Conservation (phyloP, 2,113 vertebrate species). For the Elaphurus davidianus region DNA sequence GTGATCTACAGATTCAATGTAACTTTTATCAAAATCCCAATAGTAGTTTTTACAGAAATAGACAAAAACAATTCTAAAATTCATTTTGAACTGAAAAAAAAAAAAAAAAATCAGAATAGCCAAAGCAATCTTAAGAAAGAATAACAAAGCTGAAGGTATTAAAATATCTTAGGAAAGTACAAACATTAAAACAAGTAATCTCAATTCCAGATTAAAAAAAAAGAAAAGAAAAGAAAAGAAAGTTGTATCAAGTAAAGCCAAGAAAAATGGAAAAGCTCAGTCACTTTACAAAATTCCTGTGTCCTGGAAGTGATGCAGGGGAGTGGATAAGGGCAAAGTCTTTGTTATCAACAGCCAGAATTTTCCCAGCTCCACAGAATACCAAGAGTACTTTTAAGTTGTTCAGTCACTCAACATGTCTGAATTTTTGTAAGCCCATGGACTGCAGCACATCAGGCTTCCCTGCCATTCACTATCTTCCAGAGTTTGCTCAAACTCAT, state of each 20-base stretch:
- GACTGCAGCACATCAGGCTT: background rate
- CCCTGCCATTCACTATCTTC: background rate
- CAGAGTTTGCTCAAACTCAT: background rate
- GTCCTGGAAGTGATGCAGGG: background rate
- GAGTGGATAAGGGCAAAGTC: background rate
- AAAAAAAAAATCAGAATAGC: background rate
- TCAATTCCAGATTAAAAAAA: background rate
- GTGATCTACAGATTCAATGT: background rate
- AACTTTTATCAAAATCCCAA: background rate
- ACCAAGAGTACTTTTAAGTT: background rate
- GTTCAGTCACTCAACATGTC: background rate
- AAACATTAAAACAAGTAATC: background rate
- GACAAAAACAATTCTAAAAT: background rate
- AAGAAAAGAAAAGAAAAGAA: background rate
- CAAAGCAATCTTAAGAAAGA: background rate
- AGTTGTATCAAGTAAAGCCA: too few species aligned
- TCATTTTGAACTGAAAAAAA: background rate
- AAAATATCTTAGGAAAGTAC: background rate
- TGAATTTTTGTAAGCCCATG: background rate
- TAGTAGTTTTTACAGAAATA: background rate
- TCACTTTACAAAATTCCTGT: background rate
- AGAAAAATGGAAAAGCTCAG: background rate
- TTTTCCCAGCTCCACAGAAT: background rate
- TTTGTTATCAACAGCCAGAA: background rate
- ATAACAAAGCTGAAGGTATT: background rate